Evolutionary conservation across 1,140 invertebrate species (phyloP), one percentile per base, ranked within the genome.

Genomic region (Venturia canescens): DNA sequence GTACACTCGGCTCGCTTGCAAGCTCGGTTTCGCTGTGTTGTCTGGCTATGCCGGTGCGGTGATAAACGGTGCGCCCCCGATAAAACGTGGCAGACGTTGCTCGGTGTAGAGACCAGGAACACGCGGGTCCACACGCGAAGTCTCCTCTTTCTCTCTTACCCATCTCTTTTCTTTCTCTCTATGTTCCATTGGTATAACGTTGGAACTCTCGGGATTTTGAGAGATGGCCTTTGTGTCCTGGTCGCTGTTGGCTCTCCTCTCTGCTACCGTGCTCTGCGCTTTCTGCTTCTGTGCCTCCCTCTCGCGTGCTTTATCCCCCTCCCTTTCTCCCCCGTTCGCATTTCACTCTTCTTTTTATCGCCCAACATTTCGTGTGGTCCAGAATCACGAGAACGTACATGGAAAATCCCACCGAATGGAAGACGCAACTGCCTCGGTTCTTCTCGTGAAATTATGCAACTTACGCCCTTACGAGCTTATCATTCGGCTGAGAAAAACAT

Each of bases 1-100:
- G 29, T 34, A 60, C 31, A 60, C 53, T 66, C 75, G 57, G 75
- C 34, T 77, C 75, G 57, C 57, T 77, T 48, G 75, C 75, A 77
- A 77, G 75, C 75, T 77, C 34, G 44, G 60, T 27, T 74, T 74
- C 70, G 70, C 70, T 23, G 79, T 75, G 72, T 81, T 77, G 80
- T 83, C 79, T 80, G 72, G 82, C 67, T 77, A 80, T 82, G 72
- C 70, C 63, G 75, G 75, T 44, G 81, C 84, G 80, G 87, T 88
- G 87, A 88, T 87, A 88, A 88, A 88, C 87, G 87, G 85, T 83
- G 82, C 77, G n/a, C n/a, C n/a, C 78, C 82, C 86, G 87, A 88
- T 88, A 88, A 88, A 88, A 88, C 85, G 86, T 84, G 82, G 85
- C 84, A 86, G 85, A 84, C 85, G 87, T 83, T 84, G 79, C 82